Percentiles rank a stretch among this genome's conserved stretches.
Conservation (phyloP, 2,888 invertebrate species). For the Gymnocheta viridis region DNA sequence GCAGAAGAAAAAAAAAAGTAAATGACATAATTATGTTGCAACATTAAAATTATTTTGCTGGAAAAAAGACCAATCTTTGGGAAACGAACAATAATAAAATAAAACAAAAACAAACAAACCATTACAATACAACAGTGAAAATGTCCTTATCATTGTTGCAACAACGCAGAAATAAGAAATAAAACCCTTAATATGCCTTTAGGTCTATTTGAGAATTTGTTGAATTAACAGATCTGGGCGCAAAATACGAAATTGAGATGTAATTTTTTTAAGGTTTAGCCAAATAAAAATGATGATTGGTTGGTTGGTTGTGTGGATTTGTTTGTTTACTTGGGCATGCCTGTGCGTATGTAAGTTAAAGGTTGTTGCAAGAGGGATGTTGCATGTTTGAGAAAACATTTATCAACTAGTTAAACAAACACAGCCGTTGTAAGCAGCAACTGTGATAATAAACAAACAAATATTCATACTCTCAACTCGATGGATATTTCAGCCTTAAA, state of each 20-base stretch:
- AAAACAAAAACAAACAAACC: conserved; percentile 46
- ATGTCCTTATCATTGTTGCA: conserved; percentile 51
- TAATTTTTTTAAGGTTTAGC: conserved; percentile 49
- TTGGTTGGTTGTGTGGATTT: conserved; percentile 29
- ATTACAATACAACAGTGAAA: conserved; percentile 13
- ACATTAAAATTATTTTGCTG: conserved; percentile 30
- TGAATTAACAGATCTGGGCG: conserved; percentile 51
- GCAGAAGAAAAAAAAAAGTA: conserved; percentile 2
- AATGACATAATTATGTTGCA: conserved; percentile 67
- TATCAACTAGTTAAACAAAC: conserved; percentile 60
- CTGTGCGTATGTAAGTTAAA: neutral
- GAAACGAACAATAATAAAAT: conserved; percentile 8
- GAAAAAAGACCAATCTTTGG: conserved; percentile 59
- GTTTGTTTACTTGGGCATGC: conserved; percentile 22
- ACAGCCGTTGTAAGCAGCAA: conserved; percentile 63
- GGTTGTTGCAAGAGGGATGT: conserved; percentile 36
- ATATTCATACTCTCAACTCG: neutral
- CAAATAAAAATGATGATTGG: conserved; percentile 49
- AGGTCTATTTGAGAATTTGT: conserved; percentile 68
- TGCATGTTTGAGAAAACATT: conserved; percentile 38
- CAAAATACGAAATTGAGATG: conserved; percentile 62
- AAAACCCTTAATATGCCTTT: conserved; percentile 53
- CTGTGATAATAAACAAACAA: conserved; percentile 61
- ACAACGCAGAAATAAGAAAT: conserved; percentile 1
- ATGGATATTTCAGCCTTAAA: neutral